Conservation (phyloP, 2,797 vertebrate species). For the Alfaro cultratus region DNA sequence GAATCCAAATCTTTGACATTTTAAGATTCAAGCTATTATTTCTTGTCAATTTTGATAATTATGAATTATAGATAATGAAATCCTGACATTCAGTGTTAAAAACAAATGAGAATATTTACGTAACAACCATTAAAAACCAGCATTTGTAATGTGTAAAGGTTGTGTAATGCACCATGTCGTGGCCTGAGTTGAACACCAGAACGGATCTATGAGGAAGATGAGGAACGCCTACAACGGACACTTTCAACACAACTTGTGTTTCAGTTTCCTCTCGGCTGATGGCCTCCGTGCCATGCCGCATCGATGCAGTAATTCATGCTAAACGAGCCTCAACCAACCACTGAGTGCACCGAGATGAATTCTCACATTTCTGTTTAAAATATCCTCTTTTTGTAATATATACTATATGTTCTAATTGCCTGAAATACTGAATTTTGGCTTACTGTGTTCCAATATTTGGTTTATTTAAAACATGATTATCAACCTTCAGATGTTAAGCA, state of each 20-base stretch:
- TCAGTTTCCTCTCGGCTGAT: background rate
- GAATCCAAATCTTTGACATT: background rate
- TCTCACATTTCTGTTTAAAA: background rate
- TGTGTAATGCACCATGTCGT: too few relatives aligned
- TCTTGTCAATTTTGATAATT: too few relatives aligned
- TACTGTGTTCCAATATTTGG: too few relatives aligned
- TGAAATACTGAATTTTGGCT: background rate
- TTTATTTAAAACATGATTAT: too few relatives aligned
- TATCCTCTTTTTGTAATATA: background rate
- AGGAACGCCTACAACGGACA: background rate
- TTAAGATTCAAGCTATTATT: background rate
- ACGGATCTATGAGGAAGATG: background rate
- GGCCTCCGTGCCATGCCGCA: background rate
- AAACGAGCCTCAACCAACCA: background rate
- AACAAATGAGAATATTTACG: too few relatives aligned
- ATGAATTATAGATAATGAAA: too few relatives aligned
- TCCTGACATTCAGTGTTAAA: too few relatives aligned
- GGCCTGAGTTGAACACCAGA: too few relatives aligned
- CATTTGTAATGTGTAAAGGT: too few relatives aligned
- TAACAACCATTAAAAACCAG: too few relatives aligned
- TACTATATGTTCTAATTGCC: too few relatives aligned
- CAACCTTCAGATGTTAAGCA: background rate
- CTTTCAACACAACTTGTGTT: background rate
- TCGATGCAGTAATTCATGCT: background rate
- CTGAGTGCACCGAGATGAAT: background rate